These are phyloP conservation scores for Tryphoninae sp. DNA, from an alignment of 2,888 invertebrate genomes.

Conservation along the genomic window DNA sequence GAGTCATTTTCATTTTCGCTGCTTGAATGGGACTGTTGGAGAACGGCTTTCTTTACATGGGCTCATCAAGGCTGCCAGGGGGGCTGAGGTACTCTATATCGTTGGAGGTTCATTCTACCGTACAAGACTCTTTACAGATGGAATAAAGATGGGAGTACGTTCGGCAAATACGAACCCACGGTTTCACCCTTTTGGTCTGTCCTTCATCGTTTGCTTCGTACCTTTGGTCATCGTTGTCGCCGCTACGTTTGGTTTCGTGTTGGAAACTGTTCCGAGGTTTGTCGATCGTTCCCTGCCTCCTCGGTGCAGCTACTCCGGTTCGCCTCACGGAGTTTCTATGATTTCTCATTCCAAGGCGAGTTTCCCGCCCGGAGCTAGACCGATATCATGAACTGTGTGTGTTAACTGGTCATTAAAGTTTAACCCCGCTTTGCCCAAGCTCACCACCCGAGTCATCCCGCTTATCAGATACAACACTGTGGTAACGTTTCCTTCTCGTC, in stretches of 20 bases:
- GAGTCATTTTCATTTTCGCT: slow-evolving; percentile 60
- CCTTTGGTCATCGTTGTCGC: slow-evolving; percentile 30
- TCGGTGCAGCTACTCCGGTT: neutral
- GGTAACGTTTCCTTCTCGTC: slow-evolving; percentile 28
- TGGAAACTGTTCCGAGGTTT: slow-evolving; percentile 29
- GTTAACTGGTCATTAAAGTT: slow-evolving; percentile 77
- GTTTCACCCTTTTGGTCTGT: slow-evolving; percentile 53
- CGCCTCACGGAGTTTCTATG: slow-evolving; percentile 69
- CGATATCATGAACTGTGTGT: slow-evolving; percentile 72
- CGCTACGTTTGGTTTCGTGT: slow-evolving; percentile 11
- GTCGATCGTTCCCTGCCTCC: slow-evolving; percentile 37
- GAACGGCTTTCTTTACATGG: slow-evolving; percentile 48
- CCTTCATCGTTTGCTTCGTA: slow-evolving; percentile 43
- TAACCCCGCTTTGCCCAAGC: slow-evolving; percentile 70
- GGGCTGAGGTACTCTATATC: slow-evolving; percentile 30
- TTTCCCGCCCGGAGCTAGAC: slow-evolving; percentile 67
- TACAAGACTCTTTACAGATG: slow-evolving; percentile 76
- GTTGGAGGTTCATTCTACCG: slow-evolving; percentile 21
- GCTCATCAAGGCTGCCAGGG: slow-evolving; percentile 52
- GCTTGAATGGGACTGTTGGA: slow-evolving; percentile 45
- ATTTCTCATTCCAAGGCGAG: slow-evolving; percentile 69
- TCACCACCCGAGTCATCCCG: slow-evolving; percentile 67
- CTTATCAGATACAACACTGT: slow-evolving; percentile 60
- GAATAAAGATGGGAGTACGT: slow-evolving; percentile 77
- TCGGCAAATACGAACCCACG: slow-evolving; percentile 70